A percentile compares a stretch with the other conserved stretches of the same genome.
Evolutionary conservation across 2,113 vertebrate genomes (phyloP).

Genomic region (Urocitellus parryii): DNA sequence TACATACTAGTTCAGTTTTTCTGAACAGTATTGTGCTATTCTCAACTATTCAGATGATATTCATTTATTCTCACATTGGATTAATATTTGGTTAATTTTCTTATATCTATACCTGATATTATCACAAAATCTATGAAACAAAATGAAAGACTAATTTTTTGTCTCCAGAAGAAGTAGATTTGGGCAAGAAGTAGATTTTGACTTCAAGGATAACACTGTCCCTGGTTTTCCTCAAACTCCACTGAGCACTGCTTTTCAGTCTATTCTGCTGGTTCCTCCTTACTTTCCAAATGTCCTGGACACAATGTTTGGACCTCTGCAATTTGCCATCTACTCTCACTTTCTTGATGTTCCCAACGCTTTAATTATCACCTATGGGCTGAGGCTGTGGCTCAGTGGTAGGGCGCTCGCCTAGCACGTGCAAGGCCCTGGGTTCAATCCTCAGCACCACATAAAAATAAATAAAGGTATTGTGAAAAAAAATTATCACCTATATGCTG

Average conservation of each 20-base stretch:
- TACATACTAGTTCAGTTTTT: constrained; percentile 31
- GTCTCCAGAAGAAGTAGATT: background rate
- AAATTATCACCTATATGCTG: background rate
- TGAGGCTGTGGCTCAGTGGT: too few relatives aligned
- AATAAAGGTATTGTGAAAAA: too few relatives aligned
- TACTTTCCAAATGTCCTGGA: background rate
- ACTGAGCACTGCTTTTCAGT: background rate
- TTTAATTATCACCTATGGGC: background rate
- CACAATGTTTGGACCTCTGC: background rate
- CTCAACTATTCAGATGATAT: constrained; percentile 47
- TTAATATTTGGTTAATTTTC: background rate
- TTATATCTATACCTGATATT: background rate
- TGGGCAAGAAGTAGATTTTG: background rate
- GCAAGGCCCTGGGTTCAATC: too few relatives aligned
- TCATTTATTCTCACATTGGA: background rate
- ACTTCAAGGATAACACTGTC: background rate
- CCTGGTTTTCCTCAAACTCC: background rate
- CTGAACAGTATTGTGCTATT: background rate
- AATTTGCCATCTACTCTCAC: background rate
- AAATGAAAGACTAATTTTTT: background rate
- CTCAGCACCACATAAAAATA: too few relatives aligned
- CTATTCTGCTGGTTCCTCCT: background rate
- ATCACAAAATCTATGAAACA: background rate
- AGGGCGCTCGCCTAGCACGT: too few relatives aligned
- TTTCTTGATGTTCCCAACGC: background rate